These are phyloP conservation scores for Eucera pruinosa DNA, from an alignment of 2,888 invertebrate species.

Conservation along the genomic window DNA sequence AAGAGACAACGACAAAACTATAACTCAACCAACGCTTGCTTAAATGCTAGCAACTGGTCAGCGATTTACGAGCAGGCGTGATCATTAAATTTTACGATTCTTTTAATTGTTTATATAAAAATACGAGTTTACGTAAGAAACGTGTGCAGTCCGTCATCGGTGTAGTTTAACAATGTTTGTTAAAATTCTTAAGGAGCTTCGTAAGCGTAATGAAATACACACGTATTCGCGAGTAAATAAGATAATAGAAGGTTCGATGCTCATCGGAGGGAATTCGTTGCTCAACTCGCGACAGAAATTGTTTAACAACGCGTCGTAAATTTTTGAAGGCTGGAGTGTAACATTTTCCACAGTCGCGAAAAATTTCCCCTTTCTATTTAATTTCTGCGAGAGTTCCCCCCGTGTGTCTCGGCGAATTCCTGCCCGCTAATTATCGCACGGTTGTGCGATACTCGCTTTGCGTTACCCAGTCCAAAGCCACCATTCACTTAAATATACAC, in stretches of 20 bases:
- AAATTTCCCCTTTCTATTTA: conserved; percentile 19
- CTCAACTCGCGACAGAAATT: not conserved
- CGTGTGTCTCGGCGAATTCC: not conserved
- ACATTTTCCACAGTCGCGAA: conserved; percentile 12
- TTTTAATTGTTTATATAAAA: too few species aligned
- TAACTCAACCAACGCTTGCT: too few species aligned
- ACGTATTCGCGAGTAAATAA: not conserved
- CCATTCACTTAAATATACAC: not conserved
- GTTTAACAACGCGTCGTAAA: not conserved
- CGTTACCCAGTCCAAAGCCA: not conserved
- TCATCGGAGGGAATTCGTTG: not conserved
- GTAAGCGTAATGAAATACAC: too few species aligned
- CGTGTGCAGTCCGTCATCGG: too few species aligned
- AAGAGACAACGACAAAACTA: too few species aligned
- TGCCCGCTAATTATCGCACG: not conserved
- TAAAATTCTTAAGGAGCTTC: not conserved
- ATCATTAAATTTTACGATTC: too few species aligned
- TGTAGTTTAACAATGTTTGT: too few species aligned
- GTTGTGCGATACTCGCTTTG: too few species aligned
- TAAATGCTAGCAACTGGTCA: too few species aligned
- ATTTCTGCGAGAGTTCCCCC: not conserved
- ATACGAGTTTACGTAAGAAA: too few species aligned
- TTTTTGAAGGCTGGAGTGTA: not conserved
- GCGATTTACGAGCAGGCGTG: too few species aligned
- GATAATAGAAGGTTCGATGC: not conserved